Conservation (phyloP, 1,140 invertebrate species). For the Bombus fervidus region DNA sequence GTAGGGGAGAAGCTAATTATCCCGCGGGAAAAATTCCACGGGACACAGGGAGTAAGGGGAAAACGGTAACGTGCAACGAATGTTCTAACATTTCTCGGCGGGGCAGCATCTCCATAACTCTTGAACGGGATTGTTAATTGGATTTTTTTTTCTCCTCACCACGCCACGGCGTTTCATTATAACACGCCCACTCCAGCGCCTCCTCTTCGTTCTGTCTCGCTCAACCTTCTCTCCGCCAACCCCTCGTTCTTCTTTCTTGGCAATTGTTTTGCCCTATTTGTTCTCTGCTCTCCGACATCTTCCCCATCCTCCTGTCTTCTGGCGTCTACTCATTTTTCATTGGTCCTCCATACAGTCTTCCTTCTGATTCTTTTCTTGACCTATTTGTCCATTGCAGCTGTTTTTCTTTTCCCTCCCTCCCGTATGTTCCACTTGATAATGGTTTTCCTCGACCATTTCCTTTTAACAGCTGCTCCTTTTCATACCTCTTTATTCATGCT, state of each 20-base stretch:
- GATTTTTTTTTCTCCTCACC: slow-evolving; percentile 55
- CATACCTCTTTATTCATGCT: slow-evolving; percentile 4
- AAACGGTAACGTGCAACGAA: slow-evolving; percentile 41
- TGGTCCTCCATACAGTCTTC: not conserved
- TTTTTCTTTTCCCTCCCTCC: not conserved
- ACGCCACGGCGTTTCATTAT: slow-evolving; percentile 32
- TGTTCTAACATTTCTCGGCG: slow-evolving; percentile 18
- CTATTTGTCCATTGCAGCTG: not conserved
- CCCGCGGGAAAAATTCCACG: slow-evolving; percentile 66
- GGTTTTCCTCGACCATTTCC: slow-evolving; percentile 4
- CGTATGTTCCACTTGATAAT: slow-evolving; percentile 1
- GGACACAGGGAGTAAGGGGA: slow-evolving; percentile 7
- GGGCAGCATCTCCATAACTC: slow-evolving; percentile 67
- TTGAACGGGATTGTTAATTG: slow-evolving; percentile 73
- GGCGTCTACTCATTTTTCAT: slow-evolving; percentile 21
- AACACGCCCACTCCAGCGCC: not conserved
- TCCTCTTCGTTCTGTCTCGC: too few species aligned
- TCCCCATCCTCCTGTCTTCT: not conserved
- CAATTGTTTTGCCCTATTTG: slow-evolving; percentile 41
- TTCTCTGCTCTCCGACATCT: not conserved
- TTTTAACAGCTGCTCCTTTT: slow-evolving; percentile 33
- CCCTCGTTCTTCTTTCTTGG: not conserved
- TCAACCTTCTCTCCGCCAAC: not conserved
- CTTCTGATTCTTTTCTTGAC: slow-evolving; percentile 31
- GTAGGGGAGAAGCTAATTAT: slow-evolving; percentile 63